Evolutionary conservation across 1,140 invertebrate genomes (phyloP).

Genomic region (Aphelenchoides fujianensis): DNA sequence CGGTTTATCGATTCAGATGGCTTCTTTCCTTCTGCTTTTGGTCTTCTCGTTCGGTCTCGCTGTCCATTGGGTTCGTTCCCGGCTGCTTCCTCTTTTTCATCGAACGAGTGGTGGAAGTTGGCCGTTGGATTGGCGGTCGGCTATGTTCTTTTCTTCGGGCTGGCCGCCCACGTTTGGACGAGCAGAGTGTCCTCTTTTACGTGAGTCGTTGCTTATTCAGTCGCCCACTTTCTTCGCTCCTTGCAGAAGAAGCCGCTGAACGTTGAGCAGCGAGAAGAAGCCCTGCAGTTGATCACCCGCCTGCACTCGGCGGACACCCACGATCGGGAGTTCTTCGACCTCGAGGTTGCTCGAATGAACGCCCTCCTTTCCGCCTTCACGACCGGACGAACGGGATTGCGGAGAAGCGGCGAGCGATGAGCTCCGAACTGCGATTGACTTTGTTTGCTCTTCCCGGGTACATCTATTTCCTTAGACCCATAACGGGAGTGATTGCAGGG

Average conservation of each 20-base stretch:
- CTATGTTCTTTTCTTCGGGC: no score
- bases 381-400: not conserved
- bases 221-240: no score
- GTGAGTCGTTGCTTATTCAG: no score
- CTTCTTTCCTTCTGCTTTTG: not conserved
- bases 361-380: not conserved
- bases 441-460: not conserved
- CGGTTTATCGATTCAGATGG: not conserved
- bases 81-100: not conserved
- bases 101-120: not conserved
- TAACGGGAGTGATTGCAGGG: not conserved
- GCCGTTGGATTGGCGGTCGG: not conserved
- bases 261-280: not conserved
- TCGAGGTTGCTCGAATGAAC: not conserved
- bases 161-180: no score
- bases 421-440: not conserved
- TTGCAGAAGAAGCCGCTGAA: not conserved
- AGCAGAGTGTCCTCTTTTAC: no score
- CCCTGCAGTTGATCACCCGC: not conserved
- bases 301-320: not conserved
- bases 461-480: not conserved
- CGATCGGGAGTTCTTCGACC: not conserved
- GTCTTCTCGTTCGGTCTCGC: not conserved
- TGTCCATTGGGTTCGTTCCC: not conserved
- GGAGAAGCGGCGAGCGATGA: not conserved